These are phyloP conservation scores for Neopipo cinnamomea DNA, from an alignment of 2,113 vertebrate genomes.

Conservation along the genomic window DNA sequence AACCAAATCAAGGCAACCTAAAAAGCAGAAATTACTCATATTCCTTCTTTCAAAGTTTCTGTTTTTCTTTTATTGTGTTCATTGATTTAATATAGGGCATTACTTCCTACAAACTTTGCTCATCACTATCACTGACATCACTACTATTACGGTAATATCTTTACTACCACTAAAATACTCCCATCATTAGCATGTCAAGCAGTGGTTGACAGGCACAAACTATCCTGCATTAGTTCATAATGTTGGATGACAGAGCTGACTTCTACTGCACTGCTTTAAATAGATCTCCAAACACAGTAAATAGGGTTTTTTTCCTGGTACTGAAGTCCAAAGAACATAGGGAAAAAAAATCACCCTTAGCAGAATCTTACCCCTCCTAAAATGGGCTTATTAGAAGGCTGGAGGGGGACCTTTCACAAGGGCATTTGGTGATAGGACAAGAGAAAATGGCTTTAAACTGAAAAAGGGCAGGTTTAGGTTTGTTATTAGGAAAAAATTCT, in stretches of 20 bases:
- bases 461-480: not conserved
- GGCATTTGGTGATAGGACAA: not conserved
- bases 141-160: not conserved
- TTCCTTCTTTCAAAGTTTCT: not conserved
- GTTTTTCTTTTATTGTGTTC: not conserved
- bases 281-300: not conserved
- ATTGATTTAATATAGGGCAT: not conserved
- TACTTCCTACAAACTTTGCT: not conserved
- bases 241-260: not conserved
- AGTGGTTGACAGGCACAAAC: not conserved
- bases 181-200: not conserved
- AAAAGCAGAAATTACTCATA: not conserved
- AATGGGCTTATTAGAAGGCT: not conserved
- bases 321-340: not conserved
- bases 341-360: not conserved
- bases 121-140: not conserved
- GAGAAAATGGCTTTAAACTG: not conserved
- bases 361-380: not conserved
- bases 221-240: not conserved
- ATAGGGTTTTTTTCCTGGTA: not conserved
- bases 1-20: not conserved
- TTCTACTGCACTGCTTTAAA: not conserved
- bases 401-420: not conserved
- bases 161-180: not conserved
- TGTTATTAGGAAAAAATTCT: not conserved